These are phyloP conservation scores for Plumapathes pennacea DNA, from an alignment of 92 coral and sea anemone genomes.

Conservation along the genomic window DNA sequence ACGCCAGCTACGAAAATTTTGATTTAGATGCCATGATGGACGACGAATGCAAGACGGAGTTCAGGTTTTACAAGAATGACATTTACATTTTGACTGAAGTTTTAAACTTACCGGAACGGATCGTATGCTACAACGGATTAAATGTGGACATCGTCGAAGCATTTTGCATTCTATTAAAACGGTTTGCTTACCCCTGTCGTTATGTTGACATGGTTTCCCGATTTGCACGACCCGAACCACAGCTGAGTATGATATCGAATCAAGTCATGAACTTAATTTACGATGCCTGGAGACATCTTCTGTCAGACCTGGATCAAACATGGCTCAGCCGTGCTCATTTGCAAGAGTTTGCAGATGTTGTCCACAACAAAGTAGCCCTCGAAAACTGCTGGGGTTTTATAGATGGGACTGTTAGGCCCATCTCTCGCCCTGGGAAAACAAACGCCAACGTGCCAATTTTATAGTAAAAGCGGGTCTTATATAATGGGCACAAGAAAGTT, in stretches of 20 bases:
- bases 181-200: constrained; percentile 59
- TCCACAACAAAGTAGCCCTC: constrained; percentile 39
- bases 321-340: constrained; percentile 44
- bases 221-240: constrained; percentile 64
- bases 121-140: constrained; percentile 38
- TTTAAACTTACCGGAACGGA: constrained; percentile 28
- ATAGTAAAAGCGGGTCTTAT: constrained; percentile 27
- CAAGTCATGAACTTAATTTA: constrained; percentile 39
- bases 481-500: constrained; percentile 44
- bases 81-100: constrained; percentile 35
- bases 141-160: constrained; percentile 45
- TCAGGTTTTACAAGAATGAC: constrained; percentile 57
- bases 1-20: constrained; percentile 21
- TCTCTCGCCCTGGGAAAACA: no score
- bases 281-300: constrained; percentile 39
- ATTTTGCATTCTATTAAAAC: constrained; percentile 38
- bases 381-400: constrained; percentile 51
- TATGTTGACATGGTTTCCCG: constrained; percentile 45
- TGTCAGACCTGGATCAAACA: constrained; percentile 47
- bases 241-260: constrained; percentile 59
- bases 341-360: constrained; percentile 35
- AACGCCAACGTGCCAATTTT: no score
- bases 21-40: constrained; percentile 37
- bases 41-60: constrained; percentile 46
- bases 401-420: constrained; percentile 34